These are phyloP conservation scores for Sparidentex hasta DNA, from an alignment of 2,797 vertebrate genomes.

Conservation along the genomic window DNA sequence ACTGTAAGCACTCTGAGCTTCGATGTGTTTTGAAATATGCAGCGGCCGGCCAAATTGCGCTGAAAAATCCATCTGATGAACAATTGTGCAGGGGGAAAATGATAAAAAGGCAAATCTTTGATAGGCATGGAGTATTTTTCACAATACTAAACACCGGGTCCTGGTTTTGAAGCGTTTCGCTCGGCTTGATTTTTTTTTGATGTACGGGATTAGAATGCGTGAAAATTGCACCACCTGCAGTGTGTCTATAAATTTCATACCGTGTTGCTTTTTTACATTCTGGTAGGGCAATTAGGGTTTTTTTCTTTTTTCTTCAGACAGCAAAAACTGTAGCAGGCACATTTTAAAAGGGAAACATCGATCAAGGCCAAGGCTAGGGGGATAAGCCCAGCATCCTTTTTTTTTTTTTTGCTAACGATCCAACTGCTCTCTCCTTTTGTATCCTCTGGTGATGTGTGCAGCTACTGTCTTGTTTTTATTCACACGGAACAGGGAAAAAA, in stretches of 20 bases:
- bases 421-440: background rate
- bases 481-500: background rate
- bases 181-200: background rate
- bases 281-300: background rate
- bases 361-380: background rate
- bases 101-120: constrained; percentile 1
- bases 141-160: background rate
- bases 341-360: background rate
- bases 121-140: background rate
- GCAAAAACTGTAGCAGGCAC: background rate
- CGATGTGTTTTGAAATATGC: constrained; percentile 12
- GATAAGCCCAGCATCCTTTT: background rate
- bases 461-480: background rate
- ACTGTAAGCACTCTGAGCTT: constrained; percentile 32
- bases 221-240: background rate
- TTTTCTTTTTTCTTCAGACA: background rate
- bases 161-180: background rate
- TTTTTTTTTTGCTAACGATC: background rate
- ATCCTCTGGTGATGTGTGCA: background rate
- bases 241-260: background rate
- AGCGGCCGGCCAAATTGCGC: background rate
- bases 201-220: background rate
- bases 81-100: constrained; percentile 20
- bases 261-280: background rate
- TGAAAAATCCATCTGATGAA: constrained; percentile 9